These are phyloP conservation scores for Temnothorax curvispinosus DNA, from an alignment of 1,140 invertebrate species.

Conservation along the genomic window DNA sequence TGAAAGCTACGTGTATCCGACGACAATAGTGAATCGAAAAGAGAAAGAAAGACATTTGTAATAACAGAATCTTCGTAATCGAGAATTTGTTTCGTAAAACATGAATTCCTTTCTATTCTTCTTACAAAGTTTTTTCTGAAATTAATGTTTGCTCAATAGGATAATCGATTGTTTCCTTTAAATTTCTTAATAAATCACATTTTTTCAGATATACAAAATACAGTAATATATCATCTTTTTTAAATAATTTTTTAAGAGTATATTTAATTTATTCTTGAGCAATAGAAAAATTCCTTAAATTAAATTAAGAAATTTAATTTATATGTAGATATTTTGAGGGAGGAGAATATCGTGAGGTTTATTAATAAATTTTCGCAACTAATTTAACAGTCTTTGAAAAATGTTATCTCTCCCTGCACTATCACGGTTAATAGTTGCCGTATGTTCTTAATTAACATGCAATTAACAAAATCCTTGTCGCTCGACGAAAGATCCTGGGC, in stretches of 20 bases:
- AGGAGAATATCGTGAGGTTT: background rate
- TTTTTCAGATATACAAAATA: background rate
- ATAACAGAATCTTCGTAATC: conserved; percentile 8
- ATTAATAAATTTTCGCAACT: background rate
- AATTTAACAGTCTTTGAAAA: background rate
- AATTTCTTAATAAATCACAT: background rate
- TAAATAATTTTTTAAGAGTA: background rate
- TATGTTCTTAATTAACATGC: background rate
- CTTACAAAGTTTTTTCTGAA: no score
- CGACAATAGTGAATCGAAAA: background rate
- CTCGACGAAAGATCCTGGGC: conserved; percentile 89
- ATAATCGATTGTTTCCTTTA: background rate
- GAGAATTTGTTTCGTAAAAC: conserved; percentile 1
- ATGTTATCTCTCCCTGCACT: background rate
- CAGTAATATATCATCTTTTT: background rate
- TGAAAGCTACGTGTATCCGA: background rate
- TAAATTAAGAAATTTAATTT: background rate
- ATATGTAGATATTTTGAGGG: background rate
- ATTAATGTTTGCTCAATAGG: background rate
- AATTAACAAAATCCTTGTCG: conserved; percentile 5
- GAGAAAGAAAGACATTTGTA: background rate
- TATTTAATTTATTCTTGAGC: background rate
- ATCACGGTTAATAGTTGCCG: background rate
- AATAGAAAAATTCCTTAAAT: background rate
- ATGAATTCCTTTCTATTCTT: background rate